phyloP scores from a whole-genome alignment of 2,888 invertebrate species.

The Hirtodrosophila duncani region DNA sequence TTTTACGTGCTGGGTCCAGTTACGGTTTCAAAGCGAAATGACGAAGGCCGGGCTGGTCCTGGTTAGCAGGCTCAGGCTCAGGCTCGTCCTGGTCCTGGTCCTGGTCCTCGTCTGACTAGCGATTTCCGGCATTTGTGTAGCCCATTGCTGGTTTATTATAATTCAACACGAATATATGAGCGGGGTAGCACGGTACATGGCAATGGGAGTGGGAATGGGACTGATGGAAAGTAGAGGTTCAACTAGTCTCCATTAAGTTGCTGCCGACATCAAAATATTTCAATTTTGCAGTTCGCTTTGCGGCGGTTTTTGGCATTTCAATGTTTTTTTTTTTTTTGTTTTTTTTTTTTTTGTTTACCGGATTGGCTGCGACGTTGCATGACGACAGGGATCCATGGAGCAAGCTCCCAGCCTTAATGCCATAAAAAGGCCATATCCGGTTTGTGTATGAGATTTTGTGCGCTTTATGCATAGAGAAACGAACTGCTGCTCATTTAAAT shows the following conservation, averaged over 20 bases:
- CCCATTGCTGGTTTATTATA: conserved; percentile 67
- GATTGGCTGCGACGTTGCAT: conserved; percentile 17
- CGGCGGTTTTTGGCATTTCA: conserved; percentile 56
- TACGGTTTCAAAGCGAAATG: too few relatives aligned
- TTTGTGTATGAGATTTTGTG: conserved; percentile 56
- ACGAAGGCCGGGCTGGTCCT: too few relatives aligned
- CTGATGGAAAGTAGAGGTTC: too few relatives aligned
- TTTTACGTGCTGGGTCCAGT: conserved; percentile 50
- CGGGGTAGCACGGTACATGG: conserved; percentile 9
- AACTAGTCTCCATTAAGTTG: conserved; percentile 43
- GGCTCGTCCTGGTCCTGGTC: conserved; percentile 18
- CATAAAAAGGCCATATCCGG: conserved; percentile 57
- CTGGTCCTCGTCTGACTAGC: conserved; percentile 44
- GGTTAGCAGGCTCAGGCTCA: background rate
- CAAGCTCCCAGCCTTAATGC: conserved; percentile 22
- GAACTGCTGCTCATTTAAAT: conserved; percentile 53
- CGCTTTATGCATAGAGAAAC: conserved; percentile 32
- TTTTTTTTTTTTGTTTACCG: conserved; percentile 14
- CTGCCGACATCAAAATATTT: conserved; percentile 66
- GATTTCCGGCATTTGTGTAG: conserved; percentile 67
- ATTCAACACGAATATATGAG: conserved; percentile 56
- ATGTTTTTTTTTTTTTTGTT: conserved; percentile 22
- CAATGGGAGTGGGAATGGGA: conserved; percentile 20
- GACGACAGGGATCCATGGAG: background rate
- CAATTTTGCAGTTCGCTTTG: conserved; percentile 68